Evolutionary conservation across 2,113 vertebrate genomes (phyloP).

Genomic region (Catagonus wagneri): DNA sequence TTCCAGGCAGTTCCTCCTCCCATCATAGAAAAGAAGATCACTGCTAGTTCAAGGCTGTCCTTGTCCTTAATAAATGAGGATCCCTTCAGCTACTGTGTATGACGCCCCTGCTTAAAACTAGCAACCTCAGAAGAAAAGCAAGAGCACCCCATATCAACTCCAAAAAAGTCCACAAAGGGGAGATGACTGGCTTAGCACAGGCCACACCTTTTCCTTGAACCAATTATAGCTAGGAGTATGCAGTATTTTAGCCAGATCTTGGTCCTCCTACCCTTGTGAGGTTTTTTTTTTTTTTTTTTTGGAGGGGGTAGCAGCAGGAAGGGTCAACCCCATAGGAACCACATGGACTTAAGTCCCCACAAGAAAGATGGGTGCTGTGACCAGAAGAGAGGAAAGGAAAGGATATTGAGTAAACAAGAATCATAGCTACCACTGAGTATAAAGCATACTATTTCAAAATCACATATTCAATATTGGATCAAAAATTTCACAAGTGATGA

Average conservation of each 20-base stretch:
- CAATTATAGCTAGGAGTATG: background rate
- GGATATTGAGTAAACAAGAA: background rate
- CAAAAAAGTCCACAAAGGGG: background rate
- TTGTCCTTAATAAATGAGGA: background rate
- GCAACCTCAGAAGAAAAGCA: background rate
- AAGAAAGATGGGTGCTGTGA: background rate
- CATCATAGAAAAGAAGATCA: background rate
- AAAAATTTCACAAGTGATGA: background rate
- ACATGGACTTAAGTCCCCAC: background rate
- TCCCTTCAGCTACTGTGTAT: background rate
- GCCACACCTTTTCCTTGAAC: background rate
- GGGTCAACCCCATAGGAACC: background rate
- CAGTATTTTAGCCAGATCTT: background rate
- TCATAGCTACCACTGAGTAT: background rate
- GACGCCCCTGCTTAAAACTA: background rate
- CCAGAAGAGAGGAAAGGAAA: background rate
- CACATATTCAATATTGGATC: background rate
- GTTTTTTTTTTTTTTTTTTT: background rate
- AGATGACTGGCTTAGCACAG: background rate
- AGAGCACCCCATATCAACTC: background rate
- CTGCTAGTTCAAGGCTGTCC: background rate
- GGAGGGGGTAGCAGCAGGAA: background rate
- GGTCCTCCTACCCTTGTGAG: background rate
- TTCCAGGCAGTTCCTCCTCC: background rate
- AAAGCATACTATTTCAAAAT: conserved; percentile 1